Evolutionary conservation across 2,113 vertebrate genomes (phyloP).

Genomic region (Phainopepla nitens): DNA sequence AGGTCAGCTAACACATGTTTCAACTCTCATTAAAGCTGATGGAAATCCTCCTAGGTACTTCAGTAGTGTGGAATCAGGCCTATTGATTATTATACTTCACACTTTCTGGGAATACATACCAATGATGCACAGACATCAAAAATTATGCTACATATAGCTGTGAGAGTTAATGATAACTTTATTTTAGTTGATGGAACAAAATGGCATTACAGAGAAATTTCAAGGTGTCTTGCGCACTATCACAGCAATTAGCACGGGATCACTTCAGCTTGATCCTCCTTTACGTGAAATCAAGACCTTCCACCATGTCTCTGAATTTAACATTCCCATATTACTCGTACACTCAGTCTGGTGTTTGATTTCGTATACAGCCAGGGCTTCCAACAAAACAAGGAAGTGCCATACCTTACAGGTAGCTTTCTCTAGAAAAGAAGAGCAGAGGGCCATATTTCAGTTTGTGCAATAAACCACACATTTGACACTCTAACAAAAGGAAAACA

Average conservation of each 20-base stretch:
- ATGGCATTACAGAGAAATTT: constrained; percentile 11
- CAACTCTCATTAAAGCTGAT: not conserved
- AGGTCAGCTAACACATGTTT: not conserved
- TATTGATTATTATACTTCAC: not conserved
- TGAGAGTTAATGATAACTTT: not conserved
- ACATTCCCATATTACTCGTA: not conserved
- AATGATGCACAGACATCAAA: not conserved
- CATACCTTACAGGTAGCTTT: not conserved
- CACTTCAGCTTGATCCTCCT: not conserved
- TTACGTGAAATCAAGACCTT: not conserved
- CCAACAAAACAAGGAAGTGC: not conserved
- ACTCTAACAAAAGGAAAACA: not conserved
- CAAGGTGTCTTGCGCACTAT: not conserved
- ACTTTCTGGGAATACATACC: not conserved
- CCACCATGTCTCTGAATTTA: not conserved
- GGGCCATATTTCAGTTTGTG: not conserved
- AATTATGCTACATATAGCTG: not conserved
- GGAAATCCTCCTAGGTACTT: not conserved
- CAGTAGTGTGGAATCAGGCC: not conserved
- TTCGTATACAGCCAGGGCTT: not conserved
- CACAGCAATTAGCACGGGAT: not conserved
- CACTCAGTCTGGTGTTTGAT: not conserved
- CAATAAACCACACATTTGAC: not conserved
- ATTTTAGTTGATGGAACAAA: constrained; percentile 21
- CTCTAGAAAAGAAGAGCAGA: not conserved